Conservation (phyloP, 2,888 invertebrate species). For the Alloplasta piceator region DNA sequence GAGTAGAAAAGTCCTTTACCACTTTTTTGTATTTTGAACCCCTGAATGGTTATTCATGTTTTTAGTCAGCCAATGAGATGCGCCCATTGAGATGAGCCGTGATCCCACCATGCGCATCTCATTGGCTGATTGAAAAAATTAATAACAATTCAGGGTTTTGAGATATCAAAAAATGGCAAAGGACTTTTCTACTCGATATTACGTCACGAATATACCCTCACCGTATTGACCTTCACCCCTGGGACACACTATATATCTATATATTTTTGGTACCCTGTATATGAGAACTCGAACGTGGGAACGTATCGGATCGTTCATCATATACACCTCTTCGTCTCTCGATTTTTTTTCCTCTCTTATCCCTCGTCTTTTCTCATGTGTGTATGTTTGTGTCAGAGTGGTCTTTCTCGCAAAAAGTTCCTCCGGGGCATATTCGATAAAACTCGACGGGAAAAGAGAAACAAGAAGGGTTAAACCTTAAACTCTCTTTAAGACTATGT, state of each 20-base stretch:
- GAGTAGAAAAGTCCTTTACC: too few relatives aligned
- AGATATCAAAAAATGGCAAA: too few relatives aligned
- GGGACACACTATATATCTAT: conserved; percentile 24
- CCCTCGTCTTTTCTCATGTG: conserved; percentile 14
- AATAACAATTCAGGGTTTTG: too few relatives aligned
- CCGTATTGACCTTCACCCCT: too few relatives aligned
- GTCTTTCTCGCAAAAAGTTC: conserved; percentile 49
- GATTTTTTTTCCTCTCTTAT: conserved; percentile 38
- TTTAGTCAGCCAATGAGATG: too few relatives aligned
- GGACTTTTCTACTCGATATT: too few relatives aligned
- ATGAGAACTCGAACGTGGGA: conserved; percentile 78
- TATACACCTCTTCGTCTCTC: conserved; percentile 61
- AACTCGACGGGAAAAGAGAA: conserved; percentile 39
- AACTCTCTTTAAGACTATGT: neutral
- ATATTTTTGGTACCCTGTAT: conserved; percentile 45
- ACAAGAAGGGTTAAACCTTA: conserved; percentile 16
- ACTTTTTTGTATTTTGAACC: too few relatives aligned
- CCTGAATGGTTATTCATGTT: too few relatives aligned
- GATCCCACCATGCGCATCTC: too few relatives aligned
- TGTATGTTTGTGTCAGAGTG: conserved; percentile 48
- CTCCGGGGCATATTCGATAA: conserved; percentile 60
- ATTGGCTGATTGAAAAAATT: too few relatives aligned
- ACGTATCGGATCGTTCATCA: conserved; percentile 81
- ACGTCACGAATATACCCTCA: too few relatives aligned
- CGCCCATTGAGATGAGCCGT: too few relatives aligned